phyloP scores from a whole-genome alignment of 2,113 vertebrate species.

The Dendrocopos noguchii region DNA sequence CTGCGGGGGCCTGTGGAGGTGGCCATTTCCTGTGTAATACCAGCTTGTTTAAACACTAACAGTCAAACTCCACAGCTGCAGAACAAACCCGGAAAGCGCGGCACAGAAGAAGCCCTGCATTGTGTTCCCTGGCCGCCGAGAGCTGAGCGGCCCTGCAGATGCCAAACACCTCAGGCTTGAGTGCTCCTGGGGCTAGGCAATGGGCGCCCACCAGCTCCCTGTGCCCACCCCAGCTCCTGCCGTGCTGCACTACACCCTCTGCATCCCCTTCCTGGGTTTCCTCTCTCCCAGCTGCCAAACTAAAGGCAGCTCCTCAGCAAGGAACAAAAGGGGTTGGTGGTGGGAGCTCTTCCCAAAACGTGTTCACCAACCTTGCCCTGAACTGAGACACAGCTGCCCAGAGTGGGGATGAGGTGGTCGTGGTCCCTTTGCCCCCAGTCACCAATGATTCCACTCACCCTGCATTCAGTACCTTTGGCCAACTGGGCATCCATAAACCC shows the following conservation, averaged over 20 bases:
- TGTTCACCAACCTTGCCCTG: not conserved
- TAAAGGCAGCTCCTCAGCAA: not conserved
- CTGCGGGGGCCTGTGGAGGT: slow-evolving; percentile 80
- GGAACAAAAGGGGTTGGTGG: not conserved
- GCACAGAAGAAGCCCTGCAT: slow-evolving; percentile 79
- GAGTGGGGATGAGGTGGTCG: not conserved
- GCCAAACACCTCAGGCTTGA: not conserved
- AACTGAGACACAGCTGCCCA: not conserved
- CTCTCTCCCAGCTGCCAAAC: not conserved
- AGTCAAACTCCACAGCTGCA: slow-evolving; percentile 82
- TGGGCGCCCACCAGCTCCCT: not conserved
- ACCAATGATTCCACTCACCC: not conserved
- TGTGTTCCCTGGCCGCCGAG: slow-evolving; percentile 63
- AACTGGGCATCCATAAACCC: not conserved
- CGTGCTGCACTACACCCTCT: rapidly evolving
- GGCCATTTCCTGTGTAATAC: slow-evolving; percentile 85
- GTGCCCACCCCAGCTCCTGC: slow-evolving; percentile 40
- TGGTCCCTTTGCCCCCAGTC: not conserved
- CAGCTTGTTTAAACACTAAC: slow-evolving; percentile 86
- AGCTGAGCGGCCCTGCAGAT: slow-evolving; percentile 63
- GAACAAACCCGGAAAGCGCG: slow-evolving; percentile 80
- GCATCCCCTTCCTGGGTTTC: not conserved
- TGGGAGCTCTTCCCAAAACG: not conserved
- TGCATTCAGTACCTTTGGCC: not conserved
- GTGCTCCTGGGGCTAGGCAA: not conserved